phyloP scores from a whole-genome alignment of 2,113 vertebrate genomes.

The Poicephalus meyeri region DNA sequence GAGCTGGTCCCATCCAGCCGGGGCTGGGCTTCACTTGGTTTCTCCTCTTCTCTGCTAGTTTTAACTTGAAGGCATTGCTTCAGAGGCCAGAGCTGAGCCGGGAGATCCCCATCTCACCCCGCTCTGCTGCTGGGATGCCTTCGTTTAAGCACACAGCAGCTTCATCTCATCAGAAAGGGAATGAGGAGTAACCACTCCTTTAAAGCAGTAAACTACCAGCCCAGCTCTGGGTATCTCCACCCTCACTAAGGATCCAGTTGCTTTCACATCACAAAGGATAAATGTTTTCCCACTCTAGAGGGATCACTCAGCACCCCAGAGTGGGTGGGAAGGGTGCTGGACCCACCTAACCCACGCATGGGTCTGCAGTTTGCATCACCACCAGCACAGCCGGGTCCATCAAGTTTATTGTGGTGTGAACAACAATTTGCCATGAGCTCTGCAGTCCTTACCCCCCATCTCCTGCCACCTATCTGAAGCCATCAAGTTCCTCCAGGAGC shows the following conservation, averaged over 20 bases:
- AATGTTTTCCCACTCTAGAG: background rate
- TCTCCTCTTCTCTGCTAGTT: background rate
- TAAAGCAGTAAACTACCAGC: background rate
- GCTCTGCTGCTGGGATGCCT: background rate
- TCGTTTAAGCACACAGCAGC: background rate
- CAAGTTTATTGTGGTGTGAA: background rate
- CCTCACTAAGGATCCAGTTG: background rate
- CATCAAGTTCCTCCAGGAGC: background rate
- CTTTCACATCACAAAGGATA: fast-evolving
- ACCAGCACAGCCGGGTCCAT: background rate
- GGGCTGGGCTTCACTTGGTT: background rate
- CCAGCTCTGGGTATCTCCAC: background rate
- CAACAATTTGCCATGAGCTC: background rate
- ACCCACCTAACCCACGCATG: background rate
- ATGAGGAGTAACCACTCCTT: background rate
- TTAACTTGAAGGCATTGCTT: background rate
- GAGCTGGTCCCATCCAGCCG: background rate
- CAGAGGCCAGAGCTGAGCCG: background rate
- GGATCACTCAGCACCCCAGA: background rate
- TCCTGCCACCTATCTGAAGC: background rate
- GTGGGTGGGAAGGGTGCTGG: fast-evolving
- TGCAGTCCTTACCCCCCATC: background rate
- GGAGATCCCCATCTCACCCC: background rate
- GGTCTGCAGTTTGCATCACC: background rate
- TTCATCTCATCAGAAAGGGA: background rate